Percentiles rank a stretch among this genome's conserved stretches.
Evolutionary conservation across 2,797 vertebrate genomes (phyloP).

Genomic region (Lagodon rhomboides): DNA sequence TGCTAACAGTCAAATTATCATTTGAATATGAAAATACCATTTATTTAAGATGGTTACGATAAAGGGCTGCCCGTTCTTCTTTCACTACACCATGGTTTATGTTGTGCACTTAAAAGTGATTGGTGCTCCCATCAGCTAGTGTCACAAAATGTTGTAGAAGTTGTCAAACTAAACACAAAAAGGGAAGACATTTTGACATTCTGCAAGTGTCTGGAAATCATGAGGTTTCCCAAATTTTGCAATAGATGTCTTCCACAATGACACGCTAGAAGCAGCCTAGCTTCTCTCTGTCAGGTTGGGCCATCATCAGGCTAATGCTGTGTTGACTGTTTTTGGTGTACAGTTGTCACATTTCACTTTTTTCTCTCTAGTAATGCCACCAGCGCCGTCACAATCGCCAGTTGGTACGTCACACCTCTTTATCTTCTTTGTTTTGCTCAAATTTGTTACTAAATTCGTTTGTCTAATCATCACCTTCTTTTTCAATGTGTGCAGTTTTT

Average conservation of each 20-base stretch:
- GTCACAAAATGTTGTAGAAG: not conserved
- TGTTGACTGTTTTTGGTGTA: not conserved
- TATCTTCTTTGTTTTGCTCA: not conserved
- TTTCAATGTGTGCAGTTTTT: not conserved
- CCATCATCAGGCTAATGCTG: not conserved
- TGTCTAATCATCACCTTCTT: not conserved
- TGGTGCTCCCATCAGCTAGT: not conserved
- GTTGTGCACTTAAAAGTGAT: not conserved
- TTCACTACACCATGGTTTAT: not conserved
- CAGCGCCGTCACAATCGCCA: not conserved
- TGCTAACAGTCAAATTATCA: too few relatives aligned
- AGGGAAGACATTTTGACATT: not conserved
- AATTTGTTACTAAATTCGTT: not conserved
- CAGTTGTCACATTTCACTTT: not conserved
- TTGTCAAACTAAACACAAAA: too few relatives aligned
- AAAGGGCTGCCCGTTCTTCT: not conserved
- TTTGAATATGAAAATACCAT: too few relatives aligned
- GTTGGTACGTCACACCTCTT: not conserved
- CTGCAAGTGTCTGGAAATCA: not conserved
- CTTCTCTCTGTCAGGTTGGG: not conserved
- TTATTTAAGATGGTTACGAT: too few relatives aligned
- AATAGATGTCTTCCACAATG: not conserved
- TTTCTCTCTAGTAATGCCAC: slow-evolving; percentile 12
- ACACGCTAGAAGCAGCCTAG: not conserved
- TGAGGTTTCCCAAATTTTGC: not conserved